These are phyloP conservation scores for Erebia palarica DNA, from an alignment of 2,888 invertebrate genomes.

Conservation along the genomic window DNA sequence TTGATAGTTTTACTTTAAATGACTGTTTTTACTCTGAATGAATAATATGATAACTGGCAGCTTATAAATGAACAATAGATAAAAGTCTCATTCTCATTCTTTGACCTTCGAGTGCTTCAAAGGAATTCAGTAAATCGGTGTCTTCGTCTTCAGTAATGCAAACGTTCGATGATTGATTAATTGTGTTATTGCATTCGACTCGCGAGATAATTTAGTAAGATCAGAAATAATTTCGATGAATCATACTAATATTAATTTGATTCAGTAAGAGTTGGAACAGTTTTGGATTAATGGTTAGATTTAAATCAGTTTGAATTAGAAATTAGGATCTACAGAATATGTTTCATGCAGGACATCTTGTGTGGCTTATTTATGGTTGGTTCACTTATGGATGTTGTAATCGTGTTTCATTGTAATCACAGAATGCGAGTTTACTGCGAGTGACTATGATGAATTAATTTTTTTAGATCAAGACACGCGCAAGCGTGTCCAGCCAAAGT, in stretches of 20 bases:
- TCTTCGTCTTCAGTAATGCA: conserved; percentile 2
- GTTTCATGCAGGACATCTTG: background rate
- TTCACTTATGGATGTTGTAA: too few species aligned
- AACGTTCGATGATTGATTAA: conserved; percentile 28
- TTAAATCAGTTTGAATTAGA: background rate
- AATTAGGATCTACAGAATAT: background rate
- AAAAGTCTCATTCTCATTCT: background rate
- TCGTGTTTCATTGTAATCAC: too few species aligned
- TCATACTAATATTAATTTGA: conserved; percentile 7
- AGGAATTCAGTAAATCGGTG: conserved; percentile 10
- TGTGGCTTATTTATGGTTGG: too few species aligned
- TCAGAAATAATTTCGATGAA: conserved; percentile 17
- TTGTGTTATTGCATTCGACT: conserved; percentile 20
- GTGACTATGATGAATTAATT: too few species aligned
- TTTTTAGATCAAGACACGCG: too few species aligned
- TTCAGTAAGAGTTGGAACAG: conserved; percentile 1
- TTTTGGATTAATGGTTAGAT: conserved; percentile 5
- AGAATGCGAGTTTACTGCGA: too few species aligned
- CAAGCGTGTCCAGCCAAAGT: too few species aligned
- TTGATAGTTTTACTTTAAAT: too few species aligned
- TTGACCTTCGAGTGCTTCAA: conserved; percentile 15
- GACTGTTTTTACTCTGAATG: too few species aligned
- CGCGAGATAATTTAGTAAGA: background rate
- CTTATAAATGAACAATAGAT: background rate
- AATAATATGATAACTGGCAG: background rate